Conservation (phyloP, 2,113 vertebrate genomes). For the Alexandromys fortis region DNA sequence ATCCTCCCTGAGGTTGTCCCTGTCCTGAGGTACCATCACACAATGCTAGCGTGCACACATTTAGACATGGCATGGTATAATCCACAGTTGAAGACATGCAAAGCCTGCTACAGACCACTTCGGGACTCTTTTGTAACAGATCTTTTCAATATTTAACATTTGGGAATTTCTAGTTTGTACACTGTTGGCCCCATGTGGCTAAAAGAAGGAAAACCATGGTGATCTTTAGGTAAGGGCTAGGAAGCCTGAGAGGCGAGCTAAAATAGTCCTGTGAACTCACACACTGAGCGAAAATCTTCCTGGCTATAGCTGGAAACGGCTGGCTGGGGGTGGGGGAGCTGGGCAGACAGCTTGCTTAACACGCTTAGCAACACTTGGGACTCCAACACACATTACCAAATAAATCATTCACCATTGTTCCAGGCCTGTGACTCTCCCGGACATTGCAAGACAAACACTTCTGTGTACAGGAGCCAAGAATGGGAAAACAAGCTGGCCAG, state of each 20-base stretch:
- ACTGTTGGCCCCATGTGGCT: accelerated
- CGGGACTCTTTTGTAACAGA: neutral
- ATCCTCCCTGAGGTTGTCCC: accelerated
- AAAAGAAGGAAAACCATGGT: neutral
- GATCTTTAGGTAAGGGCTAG: neutral
- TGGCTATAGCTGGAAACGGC: neutral
- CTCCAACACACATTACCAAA: constrained; percentile 37
- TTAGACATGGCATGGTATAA: accelerated
- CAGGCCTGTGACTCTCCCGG: neutral
- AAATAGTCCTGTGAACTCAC: neutral
- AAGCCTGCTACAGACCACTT: neutral
- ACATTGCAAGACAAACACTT: constrained; percentile 50
- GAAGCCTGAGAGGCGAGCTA: neutral
- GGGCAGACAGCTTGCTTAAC: neutral
- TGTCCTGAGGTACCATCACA: no score
- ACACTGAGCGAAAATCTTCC: neutral
- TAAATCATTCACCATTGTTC: constrained; percentile 72
- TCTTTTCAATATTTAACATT: neutral
- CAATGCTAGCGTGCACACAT: no score
- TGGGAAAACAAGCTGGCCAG: constrained; percentile 36
- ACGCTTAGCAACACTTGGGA: constrained; percentile 59
- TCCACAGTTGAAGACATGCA: neutral
- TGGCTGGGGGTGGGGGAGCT: neutral
- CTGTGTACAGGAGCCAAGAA: constrained; percentile 36
- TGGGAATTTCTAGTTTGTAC: neutral